A percentile compares a stretch with the other conserved stretches of the same genome.
phyloP scores from a whole-genome alignment of 2,797 vertebrate genomes.

The Cyclura pinguis region DNA sequence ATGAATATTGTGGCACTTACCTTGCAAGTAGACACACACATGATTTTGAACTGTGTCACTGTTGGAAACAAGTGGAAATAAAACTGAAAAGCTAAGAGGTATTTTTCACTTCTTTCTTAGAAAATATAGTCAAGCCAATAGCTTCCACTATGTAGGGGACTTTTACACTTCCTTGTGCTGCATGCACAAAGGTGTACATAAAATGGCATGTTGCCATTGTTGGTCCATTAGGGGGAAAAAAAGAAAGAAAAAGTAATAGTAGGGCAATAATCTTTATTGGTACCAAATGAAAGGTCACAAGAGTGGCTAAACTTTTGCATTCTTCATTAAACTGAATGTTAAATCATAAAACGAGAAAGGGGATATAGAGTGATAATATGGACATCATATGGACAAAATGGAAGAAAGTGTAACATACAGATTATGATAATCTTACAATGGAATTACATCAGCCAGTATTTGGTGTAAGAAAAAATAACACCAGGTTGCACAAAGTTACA shows the following conservation, averaged over 20 bases:
- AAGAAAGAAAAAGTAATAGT: too few relatives aligned
- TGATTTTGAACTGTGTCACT: neutral
- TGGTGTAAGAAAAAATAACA: neutral
- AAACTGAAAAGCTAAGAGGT: neutral
- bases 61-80: too few relatives aligned
- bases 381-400: neutral
- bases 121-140: neutral
- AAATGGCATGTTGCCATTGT: neutral
- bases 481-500: neutral
- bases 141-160: neutral
- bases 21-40: neutral
- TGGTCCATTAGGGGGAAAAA: neutral
- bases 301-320: neutral
- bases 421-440: neutral
- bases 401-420: neutral
- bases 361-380: too few relatives aligned
- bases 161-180: neutral
- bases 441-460: neutral
- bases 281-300: neutral
- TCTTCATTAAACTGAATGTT: neutral
- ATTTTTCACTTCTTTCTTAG: neutral
- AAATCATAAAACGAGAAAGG: neutral
- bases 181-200: constrained; percentile 33
- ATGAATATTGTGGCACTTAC: neutral
- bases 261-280: neutral